Conservation (phyloP, 1,140 invertebrate species). For the Nephila pilipes region DNA sequence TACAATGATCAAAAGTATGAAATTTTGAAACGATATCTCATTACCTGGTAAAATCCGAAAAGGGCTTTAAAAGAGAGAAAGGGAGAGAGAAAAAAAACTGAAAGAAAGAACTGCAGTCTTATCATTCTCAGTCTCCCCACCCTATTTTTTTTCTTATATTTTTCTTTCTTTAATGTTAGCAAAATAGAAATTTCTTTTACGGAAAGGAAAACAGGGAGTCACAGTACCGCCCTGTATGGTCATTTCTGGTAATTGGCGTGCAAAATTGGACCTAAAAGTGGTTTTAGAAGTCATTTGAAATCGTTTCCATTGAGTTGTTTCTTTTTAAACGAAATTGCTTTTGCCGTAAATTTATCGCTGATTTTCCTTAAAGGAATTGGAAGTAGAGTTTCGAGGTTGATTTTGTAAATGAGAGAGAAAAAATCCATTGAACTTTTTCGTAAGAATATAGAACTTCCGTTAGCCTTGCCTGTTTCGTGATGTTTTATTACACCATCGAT, state of each 20-base stretch:
- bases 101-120: background rate
- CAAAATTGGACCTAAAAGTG: constrained; percentile 64
- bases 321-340: constrained; percentile 57
- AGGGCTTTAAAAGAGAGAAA: constrained; percentile 9
- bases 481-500: background rate
- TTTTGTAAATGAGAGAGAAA: background rate
- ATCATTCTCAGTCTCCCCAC: constrained; percentile 38
- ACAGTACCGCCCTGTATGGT: constrained; percentile 50
- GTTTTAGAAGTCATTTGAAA: constrained; percentile 64
- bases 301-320: constrained; percentile 67
- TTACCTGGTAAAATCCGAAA: constrained; percentile 23
- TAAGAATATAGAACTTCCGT: background rate
- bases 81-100: background rate
- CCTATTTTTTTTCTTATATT: constrained; percentile 35
- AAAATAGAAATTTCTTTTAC: constrained; percentile 58
- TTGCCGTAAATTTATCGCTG: constrained; percentile 40
- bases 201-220: constrained; percentile 46
- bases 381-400: background rate
- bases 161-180: background rate
- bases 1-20: constrained; percentile 40
- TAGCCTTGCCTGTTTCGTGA: constrained; percentile 23
- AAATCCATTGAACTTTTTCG: background rate
- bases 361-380: constrained; percentile 11
- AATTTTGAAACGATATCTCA: constrained; percentile 57
- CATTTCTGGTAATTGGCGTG: constrained; percentile 65